phyloP scores from a whole-genome alignment of 2,797 vertebrate genomes.

The Saxicola maurus region DNA sequence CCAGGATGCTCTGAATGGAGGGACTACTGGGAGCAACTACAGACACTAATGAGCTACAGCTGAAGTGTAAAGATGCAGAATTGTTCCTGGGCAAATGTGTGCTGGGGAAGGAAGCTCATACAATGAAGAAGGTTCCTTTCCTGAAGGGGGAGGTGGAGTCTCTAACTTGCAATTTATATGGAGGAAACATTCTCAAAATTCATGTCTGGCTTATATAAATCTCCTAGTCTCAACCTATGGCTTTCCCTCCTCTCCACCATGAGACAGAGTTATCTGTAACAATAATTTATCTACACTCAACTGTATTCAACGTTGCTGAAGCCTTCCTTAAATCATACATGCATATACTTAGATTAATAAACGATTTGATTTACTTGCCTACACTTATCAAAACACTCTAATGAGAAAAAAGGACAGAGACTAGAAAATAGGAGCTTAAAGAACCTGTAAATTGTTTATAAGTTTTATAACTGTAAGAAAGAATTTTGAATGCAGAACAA shows the following conservation, averaged over 20 bases:
- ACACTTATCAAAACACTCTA: neutral
- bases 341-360: neutral
- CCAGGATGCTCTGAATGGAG: neutral
- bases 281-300: neutral
- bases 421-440: neutral
- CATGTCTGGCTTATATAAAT: neutral
- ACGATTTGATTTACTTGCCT: neutral
- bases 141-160: neutral
- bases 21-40: neutral
- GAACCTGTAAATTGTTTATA: neutral
- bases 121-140: neutral
- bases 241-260: neutral
- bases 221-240: neutral
- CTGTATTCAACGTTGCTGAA: neutral
- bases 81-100: neutral
- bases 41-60: slow-evolving; percentile 33
- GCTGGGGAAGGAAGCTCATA: neutral
- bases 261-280: neutral
- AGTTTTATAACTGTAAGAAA: neutral
- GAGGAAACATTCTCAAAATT: neutral
- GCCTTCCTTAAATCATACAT: neutral
- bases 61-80: neutral
- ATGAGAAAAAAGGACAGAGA: neutral
- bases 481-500: slow-evolving; percentile 51
- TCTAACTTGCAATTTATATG: neutral